Evolutionary conservation across 2,888 invertebrate species (phyloP).

Genomic region (Trissolcus brochymenae): DNA sequence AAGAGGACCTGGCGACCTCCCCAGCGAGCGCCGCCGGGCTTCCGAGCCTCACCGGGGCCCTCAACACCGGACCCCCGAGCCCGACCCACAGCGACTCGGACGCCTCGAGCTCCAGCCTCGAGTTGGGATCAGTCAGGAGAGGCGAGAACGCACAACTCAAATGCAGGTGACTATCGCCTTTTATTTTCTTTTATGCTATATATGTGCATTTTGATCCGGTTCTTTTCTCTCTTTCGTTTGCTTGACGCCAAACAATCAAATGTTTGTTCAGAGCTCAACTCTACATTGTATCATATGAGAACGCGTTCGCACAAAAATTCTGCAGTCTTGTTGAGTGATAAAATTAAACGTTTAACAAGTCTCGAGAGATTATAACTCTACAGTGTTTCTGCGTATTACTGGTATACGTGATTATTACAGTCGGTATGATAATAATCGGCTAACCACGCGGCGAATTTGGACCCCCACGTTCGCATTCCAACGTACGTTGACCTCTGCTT

Average conservation of each 20-base stretch:
- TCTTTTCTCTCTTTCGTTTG: background rate
- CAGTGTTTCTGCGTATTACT: too few species aligned
- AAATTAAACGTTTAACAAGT: too few species aligned
- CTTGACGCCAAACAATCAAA: background rate
- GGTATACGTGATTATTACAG: too few species aligned
- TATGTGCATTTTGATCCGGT: too few species aligned
- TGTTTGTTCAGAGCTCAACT: background rate
- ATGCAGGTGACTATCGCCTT: conserved; percentile 68
- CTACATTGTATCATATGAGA: too few species aligned
- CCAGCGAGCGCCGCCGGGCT: conserved; percentile 62
- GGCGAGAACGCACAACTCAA: conserved; percentile 73
- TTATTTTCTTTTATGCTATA: background rate
- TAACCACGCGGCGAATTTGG: too few species aligned
- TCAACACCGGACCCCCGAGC: conserved; percentile 70
- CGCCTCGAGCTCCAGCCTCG: conserved; percentile 73
- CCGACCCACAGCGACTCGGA: conserved; percentile 75
- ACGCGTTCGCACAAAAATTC: too few species aligned
- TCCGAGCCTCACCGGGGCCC: conserved; percentile 63
- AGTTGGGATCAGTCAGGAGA: conserved; percentile 71
- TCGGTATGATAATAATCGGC: too few species aligned
- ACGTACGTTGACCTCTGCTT: too few species aligned
- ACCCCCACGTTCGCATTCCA: too few species aligned
- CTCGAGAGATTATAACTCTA: too few species aligned
- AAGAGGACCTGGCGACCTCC: conserved; percentile 70
- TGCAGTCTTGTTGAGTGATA: too few species aligned